Evolutionary conservation across 1,140 invertebrate genomes (phyloP).

Genomic region (Mesaphorura yosii): DNA sequence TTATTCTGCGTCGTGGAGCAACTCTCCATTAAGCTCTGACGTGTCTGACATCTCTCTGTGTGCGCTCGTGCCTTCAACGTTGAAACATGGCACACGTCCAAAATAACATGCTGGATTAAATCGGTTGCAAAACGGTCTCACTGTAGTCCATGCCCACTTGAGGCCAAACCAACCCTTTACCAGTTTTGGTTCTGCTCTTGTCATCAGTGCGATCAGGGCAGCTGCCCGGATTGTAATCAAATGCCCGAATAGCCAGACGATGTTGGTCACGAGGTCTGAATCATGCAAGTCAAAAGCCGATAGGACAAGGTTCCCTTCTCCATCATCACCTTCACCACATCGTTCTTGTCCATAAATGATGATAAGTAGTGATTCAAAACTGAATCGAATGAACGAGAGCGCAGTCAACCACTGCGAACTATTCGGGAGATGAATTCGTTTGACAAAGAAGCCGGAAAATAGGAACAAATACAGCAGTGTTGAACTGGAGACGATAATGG

Average conservation of each 20-base stretch:
- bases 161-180: not conserved
- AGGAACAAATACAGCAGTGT: conserved; percentile 10
- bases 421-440: conserved; percentile 1
- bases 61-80: no score
- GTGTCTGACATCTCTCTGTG: no score
- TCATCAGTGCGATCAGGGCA: conserved; percentile 1
- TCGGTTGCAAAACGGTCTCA: no score
- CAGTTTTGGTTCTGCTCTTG: conserved; percentile 4
- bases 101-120: no score
- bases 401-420: not conserved
- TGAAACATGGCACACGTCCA: no score
- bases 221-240: not conserved
- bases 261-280: not conserved
- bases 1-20: no score
- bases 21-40: no score
- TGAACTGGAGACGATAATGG: conserved; percentile 10
- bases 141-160: no score
- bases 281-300: conserved; percentile 7
- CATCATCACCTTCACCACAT: no score
- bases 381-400: conserved; percentile 14
- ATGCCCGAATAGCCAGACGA: not conserved
- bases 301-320: not conserved
- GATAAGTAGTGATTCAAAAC: conserved; percentile 11
- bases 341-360: conserved; percentile 5
- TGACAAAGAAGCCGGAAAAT: conserved; percentile 16